Base-by-base conservation (phyloP, 2,113 vertebrate genomes). In the Glareola pratincola region DNA sequence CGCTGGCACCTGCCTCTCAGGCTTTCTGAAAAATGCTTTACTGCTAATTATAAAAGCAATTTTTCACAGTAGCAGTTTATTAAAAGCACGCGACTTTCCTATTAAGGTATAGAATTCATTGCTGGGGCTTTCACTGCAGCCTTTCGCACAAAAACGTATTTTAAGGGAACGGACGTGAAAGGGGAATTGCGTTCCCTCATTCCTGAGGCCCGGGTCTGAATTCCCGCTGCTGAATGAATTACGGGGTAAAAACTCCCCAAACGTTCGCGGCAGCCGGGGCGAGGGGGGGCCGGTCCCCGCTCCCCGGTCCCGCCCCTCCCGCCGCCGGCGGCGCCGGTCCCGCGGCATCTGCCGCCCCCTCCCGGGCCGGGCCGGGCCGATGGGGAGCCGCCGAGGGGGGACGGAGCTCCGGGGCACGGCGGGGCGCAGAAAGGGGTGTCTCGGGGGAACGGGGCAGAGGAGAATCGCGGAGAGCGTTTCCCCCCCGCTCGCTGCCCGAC, bases 121-220 rank as follows among this genome's bases (percentile, higher is more conserved):
- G 8, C 15, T 1, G 14, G 60, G 20, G 51, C 30, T 26, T 37
- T 12, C 43, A 4, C 50, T 16, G 27, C 1, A 36, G 47, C 24
- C 36, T 53, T 60, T 8, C 13, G 66, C 50, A 39, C 47, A 26
- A 34, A 37, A 29, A 14, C 0, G 3, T 3, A 13, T 6, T 63
- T 48, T 17, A 30, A 51, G n/a, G 23, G 74, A 81, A 27, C 1
- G 8, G 27, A 24, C 2, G 13, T 4, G 29, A n/a, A 29, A 54
- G 19, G 0, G 36, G 41, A 75, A 37, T 2, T 0, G 2, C 30
- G 1, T 2, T 19, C 34, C 48, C 45, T 24, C 23, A 1, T 0
- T 32, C 76, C 5, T 1, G 16, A 27, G 27, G 51, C 27, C 27
- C 26, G 51, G 27, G 27, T 10, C 27, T 15, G 51, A n/a, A n/a